A percentile compares a stretch with the other conserved stretches of the same genome.
These are phyloP conservation scores for Melipona bicolor DNA, from an alignment of 2,888 invertebrate genomes.

Conservation along the genomic window DNA sequence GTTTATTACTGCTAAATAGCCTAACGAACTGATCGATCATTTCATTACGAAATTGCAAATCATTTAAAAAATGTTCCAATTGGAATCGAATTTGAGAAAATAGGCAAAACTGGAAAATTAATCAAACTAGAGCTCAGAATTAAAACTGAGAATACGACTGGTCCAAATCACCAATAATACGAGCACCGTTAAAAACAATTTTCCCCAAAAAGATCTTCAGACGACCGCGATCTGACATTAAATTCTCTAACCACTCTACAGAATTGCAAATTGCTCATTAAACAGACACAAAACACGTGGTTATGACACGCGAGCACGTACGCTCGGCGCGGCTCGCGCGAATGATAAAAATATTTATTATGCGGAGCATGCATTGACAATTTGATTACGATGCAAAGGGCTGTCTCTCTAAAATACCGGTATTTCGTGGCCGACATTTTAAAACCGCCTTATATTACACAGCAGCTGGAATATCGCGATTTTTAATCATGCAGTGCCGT, in stretches of 20 bases:
- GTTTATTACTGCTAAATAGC: no score
- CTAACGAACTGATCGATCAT: no score
- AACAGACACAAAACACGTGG: background rate
- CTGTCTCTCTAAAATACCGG: conserved; percentile 47
- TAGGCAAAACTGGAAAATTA: no score
- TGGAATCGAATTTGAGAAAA: no score
- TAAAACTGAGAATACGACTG: no score
- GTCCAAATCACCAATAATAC: no score
- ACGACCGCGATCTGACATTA: background rate
- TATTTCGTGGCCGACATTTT: conserved; percentile 34
- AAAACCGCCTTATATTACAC: conserved; percentile 27
- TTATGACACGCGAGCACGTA: background rate
- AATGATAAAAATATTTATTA: conserved; percentile 29
- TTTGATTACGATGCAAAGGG: conserved; percentile 43
- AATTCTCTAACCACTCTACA: no score
- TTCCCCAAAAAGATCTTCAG: background rate
- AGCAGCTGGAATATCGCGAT: conserved; percentile 52
- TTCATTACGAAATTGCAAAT: no score
- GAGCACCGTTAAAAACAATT: no score
- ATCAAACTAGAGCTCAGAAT: no score
- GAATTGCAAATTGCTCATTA: background rate
- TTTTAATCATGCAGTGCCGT: conserved; percentile 47
- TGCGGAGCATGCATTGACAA: conserved; percentile 36
- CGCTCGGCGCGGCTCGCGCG: no score
- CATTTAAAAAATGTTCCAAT: no score